A percentile compares a stretch with the other conserved stretches of the same genome.
Conservation (phyloP, 1,140 invertebrate species). For the Nephila pilipes region DNA sequence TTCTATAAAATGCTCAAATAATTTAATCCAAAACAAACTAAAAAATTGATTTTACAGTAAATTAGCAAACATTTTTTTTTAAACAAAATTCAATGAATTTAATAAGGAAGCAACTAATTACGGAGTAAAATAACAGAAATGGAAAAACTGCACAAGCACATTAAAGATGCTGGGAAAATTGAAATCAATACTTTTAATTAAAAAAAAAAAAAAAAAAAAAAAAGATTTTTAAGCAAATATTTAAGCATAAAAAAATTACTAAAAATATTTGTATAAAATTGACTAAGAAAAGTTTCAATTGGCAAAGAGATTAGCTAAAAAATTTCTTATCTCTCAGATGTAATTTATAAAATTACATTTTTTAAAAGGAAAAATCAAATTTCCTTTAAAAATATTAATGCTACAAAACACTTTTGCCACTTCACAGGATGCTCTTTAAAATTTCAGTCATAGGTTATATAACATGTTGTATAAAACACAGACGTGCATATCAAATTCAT, state of each 20-base stretch:
- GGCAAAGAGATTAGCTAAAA: conserved; percentile 21
- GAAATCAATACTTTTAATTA: not conserved
- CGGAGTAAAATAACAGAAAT: too few relatives aligned
- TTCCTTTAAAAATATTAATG: not conserved
- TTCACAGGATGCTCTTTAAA: conserved; percentile 34
- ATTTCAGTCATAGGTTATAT: conserved; percentile 34
- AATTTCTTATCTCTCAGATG: not conserved
- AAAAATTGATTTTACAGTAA: too few relatives aligned
- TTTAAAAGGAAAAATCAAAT: not conserved
- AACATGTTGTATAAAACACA: conserved; percentile 73
- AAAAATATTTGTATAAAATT: conserved; percentile 18
- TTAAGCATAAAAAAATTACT: not conserved
- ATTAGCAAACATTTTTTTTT: too few relatives aligned
- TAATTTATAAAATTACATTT: conserved; percentile 5
- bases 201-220: too few relatives aligned
- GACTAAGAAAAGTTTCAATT: not conserved
- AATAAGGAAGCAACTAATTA: too few relatives aligned
- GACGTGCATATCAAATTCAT: conserved; percentile 70
- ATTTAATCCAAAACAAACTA: too few relatives aligned
- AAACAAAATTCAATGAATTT: too few relatives aligned
- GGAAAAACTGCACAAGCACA: too few relatives aligned
- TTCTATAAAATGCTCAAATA: too few relatives aligned
- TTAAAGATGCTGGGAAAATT: not conserved
- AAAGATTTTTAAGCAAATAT: not conserved
- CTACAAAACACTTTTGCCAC: conserved; percentile 22